Percentiles rank a stretch among this genome's conserved stretches.
Evolutionary conservation across 2,797 vertebrate species (phyloP).

Genomic region (Lagodon rhomboides): DNA sequence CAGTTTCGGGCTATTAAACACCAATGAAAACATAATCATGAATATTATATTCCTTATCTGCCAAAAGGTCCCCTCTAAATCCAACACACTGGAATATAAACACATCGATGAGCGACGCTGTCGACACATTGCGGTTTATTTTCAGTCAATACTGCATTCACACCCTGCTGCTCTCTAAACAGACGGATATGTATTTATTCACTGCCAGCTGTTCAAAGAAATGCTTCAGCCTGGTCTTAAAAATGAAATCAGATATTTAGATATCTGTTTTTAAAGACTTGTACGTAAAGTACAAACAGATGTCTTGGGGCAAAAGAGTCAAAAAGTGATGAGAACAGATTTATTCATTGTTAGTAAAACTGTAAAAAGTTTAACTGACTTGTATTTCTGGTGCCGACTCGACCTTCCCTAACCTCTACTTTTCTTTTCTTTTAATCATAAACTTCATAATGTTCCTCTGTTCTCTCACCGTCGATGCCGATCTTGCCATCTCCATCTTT

Average conservation of each 20-base stretch:
- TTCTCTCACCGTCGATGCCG: conserved; percentile 90
- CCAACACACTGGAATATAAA: background rate
- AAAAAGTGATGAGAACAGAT: too few species aligned
- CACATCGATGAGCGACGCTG: background rate
- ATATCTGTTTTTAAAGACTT: background rate
- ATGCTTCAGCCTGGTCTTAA: background rate
- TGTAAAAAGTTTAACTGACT: too few species aligned
- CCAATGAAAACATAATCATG: too few species aligned
- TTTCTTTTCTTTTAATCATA: background rate
- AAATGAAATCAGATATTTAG: background rate
- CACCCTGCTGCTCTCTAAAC: background rate
- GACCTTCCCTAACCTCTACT: too few species aligned
- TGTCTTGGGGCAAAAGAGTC: too few species aligned
- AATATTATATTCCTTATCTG: too few species aligned
- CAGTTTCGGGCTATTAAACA: too few species aligned
- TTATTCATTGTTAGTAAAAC: too few species aligned
- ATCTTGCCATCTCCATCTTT: conserved; percentile 98
- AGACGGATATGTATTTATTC: background rate
- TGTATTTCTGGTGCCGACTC: too few species aligned
- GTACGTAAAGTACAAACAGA: background rate
- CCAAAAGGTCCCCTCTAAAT: too few species aligned
- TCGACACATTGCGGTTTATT: too few species aligned
- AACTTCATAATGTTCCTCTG: background rate
- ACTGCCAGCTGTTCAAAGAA: background rate
- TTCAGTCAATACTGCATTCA: too few species aligned